Evolutionary conservation across 2,797 vertebrate species (phyloP), one percentile per base, ranked within the genome.

Genomic region (Thunnus albacares): DNA sequence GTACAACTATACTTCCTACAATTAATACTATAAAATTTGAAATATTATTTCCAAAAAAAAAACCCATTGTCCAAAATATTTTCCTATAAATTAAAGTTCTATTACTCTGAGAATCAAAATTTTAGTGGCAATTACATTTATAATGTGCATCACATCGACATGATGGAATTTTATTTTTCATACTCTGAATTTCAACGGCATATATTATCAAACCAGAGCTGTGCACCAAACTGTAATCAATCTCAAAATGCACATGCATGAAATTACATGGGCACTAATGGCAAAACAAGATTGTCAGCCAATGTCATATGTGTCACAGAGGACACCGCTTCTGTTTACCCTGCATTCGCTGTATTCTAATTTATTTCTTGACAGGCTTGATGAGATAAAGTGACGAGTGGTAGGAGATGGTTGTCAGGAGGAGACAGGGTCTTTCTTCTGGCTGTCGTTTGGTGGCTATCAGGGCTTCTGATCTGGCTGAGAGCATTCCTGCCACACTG

Each of bases 341-440:
- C 77, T 22, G 0, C 45, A 18, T 85, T 74, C 59, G 60, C 73
- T 64, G 64, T 83, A 85, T 83, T 89, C 79, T 86, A 81, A 91
- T 92, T 87, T 92, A 92, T 91, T 91, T 87, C 80, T 77, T 82
- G 89, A 90, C 90, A 89, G 82, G 70, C 77, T 67, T 85, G 83
- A 90, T 90, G 88, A 93, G 94, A 93, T 93, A 94, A 93, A 81
- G 85, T 81, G 82, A 77, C n/a, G 75, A 86, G 79, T 51, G 82
- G 75, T 71, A 49, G 76, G 73, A 77, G 78, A 87, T 59, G 84
- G 75, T 60, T 87, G 89, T 90, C 87, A 85, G 82, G 71, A 75
- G 76, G 71, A 86, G 86, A 91, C 80, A 17, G 67, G 68, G 43
- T 76, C 79, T 93, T 92, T 94, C 83, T 91, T 89, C 64, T 72